These are phyloP conservation scores for Bradypus variegatus DNA, from an alignment of 2,797 vertebrate species.

Conservation along the genomic window DNA sequence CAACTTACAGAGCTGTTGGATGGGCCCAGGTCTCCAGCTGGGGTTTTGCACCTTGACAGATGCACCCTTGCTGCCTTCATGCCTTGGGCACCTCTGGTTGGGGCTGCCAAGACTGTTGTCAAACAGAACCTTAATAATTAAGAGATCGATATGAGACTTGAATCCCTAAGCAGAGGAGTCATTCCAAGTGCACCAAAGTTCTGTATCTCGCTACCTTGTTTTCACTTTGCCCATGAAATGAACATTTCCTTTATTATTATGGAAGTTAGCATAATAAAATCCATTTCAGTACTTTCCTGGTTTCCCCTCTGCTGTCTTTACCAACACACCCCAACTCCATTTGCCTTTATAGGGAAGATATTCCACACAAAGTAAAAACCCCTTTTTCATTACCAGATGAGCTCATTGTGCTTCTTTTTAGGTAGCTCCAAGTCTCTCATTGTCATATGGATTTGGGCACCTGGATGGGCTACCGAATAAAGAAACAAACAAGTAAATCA, in stretches of 20 bases:
- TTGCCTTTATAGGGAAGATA: too few species aligned
- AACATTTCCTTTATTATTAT: background rate
- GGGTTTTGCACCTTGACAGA: background rate
- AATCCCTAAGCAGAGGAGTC: background rate
- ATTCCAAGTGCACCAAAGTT: background rate
- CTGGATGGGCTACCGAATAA: too few species aligned
- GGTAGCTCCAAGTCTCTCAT: too few species aligned
- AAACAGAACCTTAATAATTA: constrained; percentile 12
- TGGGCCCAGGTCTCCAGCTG: background rate
- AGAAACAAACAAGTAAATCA: too few species aligned
- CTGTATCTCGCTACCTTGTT: background rate
- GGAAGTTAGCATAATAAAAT: too few species aligned
- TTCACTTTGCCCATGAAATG: background rate
- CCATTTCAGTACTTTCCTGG: too few species aligned
- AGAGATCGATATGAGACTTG: background rate
- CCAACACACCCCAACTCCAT: too few species aligned
- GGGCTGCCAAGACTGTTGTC: background rate
- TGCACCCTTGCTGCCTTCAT: background rate
- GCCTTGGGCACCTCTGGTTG: background rate
- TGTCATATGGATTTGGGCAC: too few species aligned
- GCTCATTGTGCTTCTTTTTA: too few species aligned
- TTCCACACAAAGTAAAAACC: too few species aligned
- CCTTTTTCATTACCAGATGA: too few species aligned
- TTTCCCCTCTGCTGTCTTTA: too few species aligned
- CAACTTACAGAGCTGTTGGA: background rate